Percentiles rank a stretch among this genome's conserved stretches.
phyloP scores from a whole-genome alignment of 1,140 invertebrate species.

The Homarus americanus region DNA sequence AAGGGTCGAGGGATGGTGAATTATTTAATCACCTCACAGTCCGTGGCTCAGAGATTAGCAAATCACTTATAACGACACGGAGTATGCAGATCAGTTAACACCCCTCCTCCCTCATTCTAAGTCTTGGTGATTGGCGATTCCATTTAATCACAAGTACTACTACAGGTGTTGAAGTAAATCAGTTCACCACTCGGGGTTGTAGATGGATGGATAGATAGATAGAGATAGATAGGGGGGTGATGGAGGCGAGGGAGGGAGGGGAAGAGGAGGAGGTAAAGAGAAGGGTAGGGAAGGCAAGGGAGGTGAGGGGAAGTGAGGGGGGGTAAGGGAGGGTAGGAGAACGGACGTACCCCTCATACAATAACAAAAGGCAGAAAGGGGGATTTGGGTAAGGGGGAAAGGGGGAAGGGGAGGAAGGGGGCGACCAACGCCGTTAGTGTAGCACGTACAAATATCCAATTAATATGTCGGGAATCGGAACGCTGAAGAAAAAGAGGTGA shows the following conservation, averaged over 20 bases:
- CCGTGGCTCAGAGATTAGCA: too few species aligned
- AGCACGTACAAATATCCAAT: conserved; percentile 56
- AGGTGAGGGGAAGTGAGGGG: background rate
- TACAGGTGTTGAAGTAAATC: background rate
- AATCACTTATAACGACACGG: too few species aligned
- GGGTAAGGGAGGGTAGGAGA: background rate
- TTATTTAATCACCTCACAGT: too few species aligned
- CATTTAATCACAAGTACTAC: too few species aligned
- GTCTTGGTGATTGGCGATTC: too few species aligned
- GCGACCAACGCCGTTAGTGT: conserved; percentile 16
- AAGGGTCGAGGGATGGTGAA: too few species aligned
- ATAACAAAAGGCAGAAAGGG: background rate
- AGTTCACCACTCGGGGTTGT: background rate
- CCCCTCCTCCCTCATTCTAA: too few species aligned
- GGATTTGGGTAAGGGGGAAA: background rate
- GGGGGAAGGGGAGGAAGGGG: background rate
- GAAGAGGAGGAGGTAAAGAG: background rate
- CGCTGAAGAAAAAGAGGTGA: background rate
- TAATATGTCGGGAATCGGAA: conserved; percentile 17
- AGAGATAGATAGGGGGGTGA: background rate
- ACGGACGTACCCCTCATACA: background rate
- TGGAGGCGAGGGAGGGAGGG: background rate
- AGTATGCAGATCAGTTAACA: too few species aligned
- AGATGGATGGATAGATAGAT: background rate
- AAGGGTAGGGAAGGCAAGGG: background rate